Evolutionary conservation across 2,797 vertebrate species (phyloP).

Genomic region (Diglossa cyanea): DNA sequence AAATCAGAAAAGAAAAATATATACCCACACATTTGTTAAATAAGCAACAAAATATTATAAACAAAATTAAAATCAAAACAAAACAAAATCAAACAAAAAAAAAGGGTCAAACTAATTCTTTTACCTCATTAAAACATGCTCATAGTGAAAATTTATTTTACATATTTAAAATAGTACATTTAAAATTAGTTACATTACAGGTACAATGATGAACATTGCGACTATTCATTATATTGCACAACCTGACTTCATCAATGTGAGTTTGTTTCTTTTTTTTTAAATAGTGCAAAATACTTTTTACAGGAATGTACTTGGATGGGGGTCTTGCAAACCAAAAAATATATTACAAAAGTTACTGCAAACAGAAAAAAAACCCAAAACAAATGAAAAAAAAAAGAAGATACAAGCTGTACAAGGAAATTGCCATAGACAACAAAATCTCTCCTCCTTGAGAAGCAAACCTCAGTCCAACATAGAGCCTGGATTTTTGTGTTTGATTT

Average conservation of each 20-base stretch:
- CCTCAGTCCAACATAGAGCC: constrained; percentile 78
- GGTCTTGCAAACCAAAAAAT: constrained; percentile 80
- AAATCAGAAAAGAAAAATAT: constrained; percentile 69
- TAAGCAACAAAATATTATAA: constrained; percentile 66
- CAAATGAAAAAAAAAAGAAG: constrained; percentile 70
- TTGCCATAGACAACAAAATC: constrained; percentile 91
- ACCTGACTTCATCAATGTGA: constrained; percentile 90
- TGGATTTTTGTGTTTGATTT: constrained; percentile 29
- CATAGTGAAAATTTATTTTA: constrained; percentile 96
- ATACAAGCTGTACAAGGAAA: constrained; percentile 88
- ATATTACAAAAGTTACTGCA: constrained; percentile 88
- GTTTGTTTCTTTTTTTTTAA: constrained; percentile 84
- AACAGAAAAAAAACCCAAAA: constrained; percentile 74
- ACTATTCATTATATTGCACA: constrained; percentile 94
- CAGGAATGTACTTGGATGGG: constrained; percentile 93
- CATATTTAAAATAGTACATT: constrained; percentile 99
- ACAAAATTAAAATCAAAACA: constrained; percentile 12
- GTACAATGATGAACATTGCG: constrained; percentile 91
- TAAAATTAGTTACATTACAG: constrained; percentile 95
- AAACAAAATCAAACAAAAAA: constrained; percentile 59
- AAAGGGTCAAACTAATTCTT: constrained; percentile 77
- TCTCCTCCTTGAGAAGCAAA: constrained; percentile 85
- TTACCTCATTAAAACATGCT: constrained; percentile 89
- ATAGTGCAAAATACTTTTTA: constrained; percentile 98
- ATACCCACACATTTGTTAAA: constrained; percentile 71